Conservation (phyloP, 2,113 vertebrate genomes). For the Xenopus borealis region DNA sequence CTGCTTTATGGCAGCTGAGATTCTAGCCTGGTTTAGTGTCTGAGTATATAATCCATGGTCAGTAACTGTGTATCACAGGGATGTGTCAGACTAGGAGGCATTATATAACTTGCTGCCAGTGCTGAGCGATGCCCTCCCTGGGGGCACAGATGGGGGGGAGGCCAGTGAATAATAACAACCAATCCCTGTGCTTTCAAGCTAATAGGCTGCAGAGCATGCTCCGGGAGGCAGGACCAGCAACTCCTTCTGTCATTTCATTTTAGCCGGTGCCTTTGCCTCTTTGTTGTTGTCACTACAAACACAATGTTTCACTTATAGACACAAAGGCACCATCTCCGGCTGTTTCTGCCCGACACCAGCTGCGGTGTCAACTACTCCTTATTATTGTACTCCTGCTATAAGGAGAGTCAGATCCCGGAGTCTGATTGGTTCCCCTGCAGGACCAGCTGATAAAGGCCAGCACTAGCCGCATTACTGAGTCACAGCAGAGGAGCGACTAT, state of each 20-base stretch:
- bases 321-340: neutral
- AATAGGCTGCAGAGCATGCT: neutral
- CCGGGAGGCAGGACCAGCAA: neutral
- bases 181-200: neutral
- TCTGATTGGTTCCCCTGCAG: neutral
- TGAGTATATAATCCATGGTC: too few relatives aligned
- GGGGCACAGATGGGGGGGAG: too few relatives aligned
- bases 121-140: too few relatives aligned
- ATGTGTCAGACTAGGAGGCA: too few relatives aligned
- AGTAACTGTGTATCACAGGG: too few relatives aligned
- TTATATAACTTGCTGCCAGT: too few relatives aligned
- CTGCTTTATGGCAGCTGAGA: too few relatives aligned
- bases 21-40: too few relatives aligned
- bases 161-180: neutral
- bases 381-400: neutral
- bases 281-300: slow-evolving; percentile 20
- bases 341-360: neutral
- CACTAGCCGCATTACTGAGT: neutral
- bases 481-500: neutral
- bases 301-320: slow-evolving; percentile 20
- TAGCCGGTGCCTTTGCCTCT: neutral
- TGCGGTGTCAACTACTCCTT: neutral
- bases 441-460: slow-evolving; percentile 4
- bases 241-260: too few relatives aligned
- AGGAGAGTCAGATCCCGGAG: too few relatives aligned